A percentile compares a stretch with the other conserved stretches of the same genome.
phyloP scores from a whole-genome alignment of 2,113 vertebrate genomes.

The Esox niger region DNA sequence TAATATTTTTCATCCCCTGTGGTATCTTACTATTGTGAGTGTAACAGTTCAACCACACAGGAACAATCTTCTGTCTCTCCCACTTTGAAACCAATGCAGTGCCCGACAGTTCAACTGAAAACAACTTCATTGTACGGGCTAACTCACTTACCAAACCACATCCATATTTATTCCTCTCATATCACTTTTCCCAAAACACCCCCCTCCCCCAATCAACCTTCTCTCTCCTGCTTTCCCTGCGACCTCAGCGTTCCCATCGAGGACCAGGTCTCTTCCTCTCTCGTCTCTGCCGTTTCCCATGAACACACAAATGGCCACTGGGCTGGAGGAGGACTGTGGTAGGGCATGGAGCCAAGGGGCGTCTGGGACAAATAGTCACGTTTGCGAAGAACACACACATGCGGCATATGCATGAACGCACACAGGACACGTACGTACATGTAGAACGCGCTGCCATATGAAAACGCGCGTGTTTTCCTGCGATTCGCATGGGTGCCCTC shows the following conservation, averaged over 20 bases:
- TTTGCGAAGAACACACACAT: constrained; percentile 46
- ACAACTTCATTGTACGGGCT: too few relatives aligned
- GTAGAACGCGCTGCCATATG: not conserved
- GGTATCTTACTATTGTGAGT: not conserved
- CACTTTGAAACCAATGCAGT: not conserved
- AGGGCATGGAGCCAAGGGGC: constrained; percentile 24
- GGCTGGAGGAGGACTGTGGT: constrained; percentile 24
- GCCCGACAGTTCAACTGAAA: too few relatives aligned
- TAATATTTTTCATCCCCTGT: too few relatives aligned
- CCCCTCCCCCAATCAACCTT: not conserved
- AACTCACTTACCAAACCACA: not conserved
- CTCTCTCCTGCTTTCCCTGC: constrained; percentile 1
- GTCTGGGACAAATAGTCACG: constrained; percentile 9
- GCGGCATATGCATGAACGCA: not conserved
- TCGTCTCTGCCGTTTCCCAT: constrained; percentile 24
- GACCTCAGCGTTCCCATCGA: not conserved
- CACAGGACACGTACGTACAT: constrained; percentile 6
- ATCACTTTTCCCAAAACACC: not conserved
- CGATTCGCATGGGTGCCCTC: too few relatives aligned
- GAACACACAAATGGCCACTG: not conserved
- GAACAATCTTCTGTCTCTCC: not conserved
- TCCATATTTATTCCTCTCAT: not conserved
- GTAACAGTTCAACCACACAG: too few relatives aligned
- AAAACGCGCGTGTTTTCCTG: not conserved
- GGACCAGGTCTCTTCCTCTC: constrained; percentile 21